Base-by-base conservation (phyloP, 2,113 vertebrate genomes). In the Paralichthys olivaceus region DNA sequence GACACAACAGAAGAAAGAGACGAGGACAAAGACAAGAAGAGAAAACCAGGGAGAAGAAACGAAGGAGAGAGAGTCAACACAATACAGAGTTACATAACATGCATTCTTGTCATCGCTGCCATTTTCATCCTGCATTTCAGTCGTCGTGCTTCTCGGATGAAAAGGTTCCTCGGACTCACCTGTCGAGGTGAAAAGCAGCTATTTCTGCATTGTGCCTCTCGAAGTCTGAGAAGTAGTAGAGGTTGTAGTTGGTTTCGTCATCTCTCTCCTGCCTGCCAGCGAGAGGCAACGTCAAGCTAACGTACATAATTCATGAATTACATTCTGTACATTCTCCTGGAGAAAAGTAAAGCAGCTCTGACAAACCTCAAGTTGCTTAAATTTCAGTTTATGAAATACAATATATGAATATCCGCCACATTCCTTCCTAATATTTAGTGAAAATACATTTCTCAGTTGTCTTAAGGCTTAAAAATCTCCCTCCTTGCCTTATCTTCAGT, bases 211-310 rank as follows among this genome's bases (percentile, higher is more conserved):
- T 96, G 87, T 96, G 96, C 54, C 96, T 90, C 82, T 97, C 96
- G 68, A 96, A 97, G 88, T 97, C 95, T 0, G 96, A 97, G 92
- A 97, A 96, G 84, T 96, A 98, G 87, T 95, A 96, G 29, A 96
- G 94, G 82, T 97, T 95, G 8, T 84, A 75, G 29, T 95, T 92
- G 0, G 95, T 96, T 87, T 97, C 96, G 34, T 95, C 95, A 32
- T 95, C 83, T 68, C 96, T 89, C 19, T 94, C 92, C 84, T 96
- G 95, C 81, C 96, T 96, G 67, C 13, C 5, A 22, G 15, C 7
- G 22, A 60, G 81, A 67, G 26, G 1, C 2, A 71, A 29, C 54
- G 57, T 58, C 17, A 74, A 1, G 56, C 20, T 3, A 4, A 23
- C 25, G n/a, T 2, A 6, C 47, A 58, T 7, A 14, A 81, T 9